Evolutionary conservation across 2,797 vertebrate species (phyloP).

Genomic region (Fundulus diaphanus): DNA sequence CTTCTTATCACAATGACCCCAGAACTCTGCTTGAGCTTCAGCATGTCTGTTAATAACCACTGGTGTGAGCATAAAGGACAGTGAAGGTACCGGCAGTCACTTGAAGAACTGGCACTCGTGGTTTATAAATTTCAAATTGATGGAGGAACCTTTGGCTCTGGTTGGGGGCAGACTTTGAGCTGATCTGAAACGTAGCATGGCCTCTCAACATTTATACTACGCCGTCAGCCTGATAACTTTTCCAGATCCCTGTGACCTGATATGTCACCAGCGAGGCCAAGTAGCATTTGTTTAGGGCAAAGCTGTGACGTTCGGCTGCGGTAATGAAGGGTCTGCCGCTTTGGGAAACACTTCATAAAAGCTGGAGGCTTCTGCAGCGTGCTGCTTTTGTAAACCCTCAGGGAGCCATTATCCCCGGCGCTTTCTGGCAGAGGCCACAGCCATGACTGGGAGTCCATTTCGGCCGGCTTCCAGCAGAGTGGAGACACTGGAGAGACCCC

Average conservation of each 20-base stretch:
- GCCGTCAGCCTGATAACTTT: neutral
- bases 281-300: conserved; percentile 13
- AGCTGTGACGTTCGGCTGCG: conserved; percentile 27
- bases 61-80: neutral
- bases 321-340: conserved; percentile 32
- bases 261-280: conserved; percentile 9
- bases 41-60: neutral
- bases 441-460: conserved; percentile 51
- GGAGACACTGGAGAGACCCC: conserved; percentile 6
- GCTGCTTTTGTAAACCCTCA: conserved; percentile 53
- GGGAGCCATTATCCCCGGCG: conserved; percentile 47
- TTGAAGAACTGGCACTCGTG: neutral
- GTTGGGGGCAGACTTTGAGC: neutral
- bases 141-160: neutral
- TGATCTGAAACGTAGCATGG: neutral
- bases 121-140: neutral
- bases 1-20: neutral
- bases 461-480: conserved; percentile 44
- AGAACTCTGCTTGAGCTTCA: too few species aligned
- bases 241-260: neutral
- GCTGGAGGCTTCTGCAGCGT: conserved; percentile 47
- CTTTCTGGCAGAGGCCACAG: conserved; percentile 45
- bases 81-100: too few species aligned
- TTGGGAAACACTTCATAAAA: conserved; percentile 53
- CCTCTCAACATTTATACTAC: neutral